Percentiles rank a stretch among this genome's conserved stretches.
Conservation (phyloP, 2,888 invertebrate genomes). For the Fragum sueziense region DNA sequence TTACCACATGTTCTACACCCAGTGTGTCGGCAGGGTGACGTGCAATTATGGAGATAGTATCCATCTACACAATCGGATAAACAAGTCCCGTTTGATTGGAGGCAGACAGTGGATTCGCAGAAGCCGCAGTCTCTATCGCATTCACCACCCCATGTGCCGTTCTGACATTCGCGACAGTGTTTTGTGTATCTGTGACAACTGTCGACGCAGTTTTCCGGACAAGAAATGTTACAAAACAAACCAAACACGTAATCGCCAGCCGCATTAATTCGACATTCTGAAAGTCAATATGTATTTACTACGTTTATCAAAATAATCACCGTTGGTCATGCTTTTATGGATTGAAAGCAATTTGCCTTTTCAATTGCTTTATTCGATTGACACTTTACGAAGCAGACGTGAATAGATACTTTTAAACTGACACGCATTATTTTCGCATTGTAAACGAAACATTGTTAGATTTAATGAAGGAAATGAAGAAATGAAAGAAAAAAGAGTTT, state of each 20-base stretch:
- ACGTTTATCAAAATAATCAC: no score
- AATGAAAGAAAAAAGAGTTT: no score
- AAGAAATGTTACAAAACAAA: conserved; percentile 32
- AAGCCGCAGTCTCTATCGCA: conserved; percentile 34
- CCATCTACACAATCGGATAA: conserved; percentile 37
- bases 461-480: no score
- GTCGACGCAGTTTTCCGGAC: conserved; percentile 45
- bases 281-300: no score
- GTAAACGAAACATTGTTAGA: no score
- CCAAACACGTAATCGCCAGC: conserved; percentile 14
- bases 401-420: no score
- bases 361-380: no score
- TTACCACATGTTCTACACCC: conserved; percentile 31
- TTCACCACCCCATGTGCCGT: conserved; percentile 13
- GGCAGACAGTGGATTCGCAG: conserved; percentile 31
- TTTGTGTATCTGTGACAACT: conserved; percentile 42
- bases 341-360: no score
- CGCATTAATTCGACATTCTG: conserved; percentile 31
- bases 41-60: conserved; percentile 29
- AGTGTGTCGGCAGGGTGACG: conserved; percentile 17
- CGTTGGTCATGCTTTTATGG: no score
- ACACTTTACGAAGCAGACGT: no score
- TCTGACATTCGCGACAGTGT: conserved; percentile 30
- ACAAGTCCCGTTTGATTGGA: conserved; percentile 40
- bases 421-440: no score